These are phyloP conservation scores for Castor canadensis DNA, from an alignment of 2,113 vertebrate species.

Conservation along the genomic window DNA sequence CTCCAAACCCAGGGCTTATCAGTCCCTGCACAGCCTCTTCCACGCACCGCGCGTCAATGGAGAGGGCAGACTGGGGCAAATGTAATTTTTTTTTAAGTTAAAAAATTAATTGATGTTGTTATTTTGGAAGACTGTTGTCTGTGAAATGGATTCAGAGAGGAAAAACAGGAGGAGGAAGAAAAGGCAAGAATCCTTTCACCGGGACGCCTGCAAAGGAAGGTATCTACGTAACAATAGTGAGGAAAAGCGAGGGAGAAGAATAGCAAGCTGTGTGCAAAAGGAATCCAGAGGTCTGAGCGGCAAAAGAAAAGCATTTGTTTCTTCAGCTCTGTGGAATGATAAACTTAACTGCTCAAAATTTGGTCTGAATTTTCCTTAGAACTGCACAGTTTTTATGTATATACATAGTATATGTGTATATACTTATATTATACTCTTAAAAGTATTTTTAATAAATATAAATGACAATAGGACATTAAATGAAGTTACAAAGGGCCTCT, in stretches of 20 bases:
- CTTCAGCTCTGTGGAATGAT: background rate
- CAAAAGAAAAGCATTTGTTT: background rate
- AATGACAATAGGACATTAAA: background rate
- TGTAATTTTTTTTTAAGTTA: conserved; percentile 67
- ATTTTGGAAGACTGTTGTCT: conserved; percentile 72
- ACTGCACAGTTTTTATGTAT: background rate
- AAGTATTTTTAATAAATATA: background rate
- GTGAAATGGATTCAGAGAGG: conserved; percentile 66
- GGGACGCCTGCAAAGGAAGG: background rate
- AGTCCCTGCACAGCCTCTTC: conserved; percentile 75
- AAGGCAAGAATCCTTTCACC: background rate
- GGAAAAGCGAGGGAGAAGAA: conserved; percentile 37
- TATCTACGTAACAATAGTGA: background rate
- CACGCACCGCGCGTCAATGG: conserved; percentile 53
- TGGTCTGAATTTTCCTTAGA: background rate
- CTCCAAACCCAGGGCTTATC: conserved; percentile 78
- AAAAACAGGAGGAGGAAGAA: background rate
- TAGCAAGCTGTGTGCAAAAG: background rate
- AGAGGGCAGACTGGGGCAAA: conserved; percentile 60
- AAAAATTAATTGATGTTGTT: conserved; percentile 83
- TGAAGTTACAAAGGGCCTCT: background rate
- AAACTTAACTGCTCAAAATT: background rate
- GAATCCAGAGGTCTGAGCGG: background rate
- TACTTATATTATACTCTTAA: background rate
- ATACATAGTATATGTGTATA: background rate